Evolutionary conservation across 2,888 invertebrate genomes (phyloP).

Genomic region (Celastrina argiolus): DNA sequence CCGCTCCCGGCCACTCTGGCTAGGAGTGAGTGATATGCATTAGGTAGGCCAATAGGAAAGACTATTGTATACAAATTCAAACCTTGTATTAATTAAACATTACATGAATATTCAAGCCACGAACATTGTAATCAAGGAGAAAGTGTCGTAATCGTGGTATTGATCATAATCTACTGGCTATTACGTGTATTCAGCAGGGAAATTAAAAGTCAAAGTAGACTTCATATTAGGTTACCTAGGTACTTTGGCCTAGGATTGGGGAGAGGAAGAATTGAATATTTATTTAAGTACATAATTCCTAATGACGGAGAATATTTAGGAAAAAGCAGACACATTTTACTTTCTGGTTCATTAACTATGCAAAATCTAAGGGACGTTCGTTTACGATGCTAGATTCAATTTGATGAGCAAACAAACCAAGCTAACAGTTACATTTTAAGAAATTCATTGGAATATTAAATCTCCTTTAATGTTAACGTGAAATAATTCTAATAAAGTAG

Average conservation of each 20-base stretch:
- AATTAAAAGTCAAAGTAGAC: background rate
- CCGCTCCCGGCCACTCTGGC: too few relatives aligned
- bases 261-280: background rate
- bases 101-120: conserved; percentile 19
- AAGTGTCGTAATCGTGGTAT: conserved; percentile 13
- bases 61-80: conserved; percentile 16
- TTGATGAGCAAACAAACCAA: background rate
- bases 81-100: conserved; percentile 11
- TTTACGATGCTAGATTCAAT: background rate
- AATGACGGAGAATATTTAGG: background rate
- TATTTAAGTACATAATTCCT: background rate
- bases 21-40: too few relatives aligned
- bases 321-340: background rate
- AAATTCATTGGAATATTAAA: background rate
- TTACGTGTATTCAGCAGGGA: background rate
- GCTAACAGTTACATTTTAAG: background rate
- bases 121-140: conserved; percentile 19
- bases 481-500: background rate
- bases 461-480: background rate
- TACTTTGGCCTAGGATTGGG: background rate
- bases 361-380: background rate
- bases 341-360: background rate
- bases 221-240: too few relatives aligned
- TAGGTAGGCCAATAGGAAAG: too few relatives aligned
- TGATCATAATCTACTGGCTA: background rate